A percentile compares a stretch with the other conserved stretches of the same genome.
phyloP scores from a whole-genome alignment of 2,888 invertebrate species.

The Sminthurinus aureus region DNA sequence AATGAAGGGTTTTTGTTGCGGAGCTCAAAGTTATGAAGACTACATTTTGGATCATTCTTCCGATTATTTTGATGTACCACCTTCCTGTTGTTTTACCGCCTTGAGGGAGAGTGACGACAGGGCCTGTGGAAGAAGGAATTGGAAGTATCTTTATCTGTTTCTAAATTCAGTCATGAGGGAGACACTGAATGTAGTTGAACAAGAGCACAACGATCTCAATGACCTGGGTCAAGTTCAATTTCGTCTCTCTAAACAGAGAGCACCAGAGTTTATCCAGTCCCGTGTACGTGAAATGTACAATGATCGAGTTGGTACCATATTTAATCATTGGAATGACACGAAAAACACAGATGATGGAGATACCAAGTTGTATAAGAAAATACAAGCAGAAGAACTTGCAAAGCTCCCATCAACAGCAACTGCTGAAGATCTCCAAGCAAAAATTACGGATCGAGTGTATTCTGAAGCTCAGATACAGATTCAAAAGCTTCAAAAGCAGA shows the following conservation, averaged over 20 bases:
- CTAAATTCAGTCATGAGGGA: not conserved
- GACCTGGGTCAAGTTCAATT: not conserved
- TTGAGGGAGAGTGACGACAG: not conserved
- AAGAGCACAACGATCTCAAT: not conserved
- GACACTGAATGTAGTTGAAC: not conserved
- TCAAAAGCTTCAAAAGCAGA: not conserved
- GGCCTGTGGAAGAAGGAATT: not conserved
- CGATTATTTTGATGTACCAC: conserved; percentile 22
- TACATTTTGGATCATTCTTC: not conserved
- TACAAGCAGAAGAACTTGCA: not conserved
- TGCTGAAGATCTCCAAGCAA: not conserved
- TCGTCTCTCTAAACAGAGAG: not conserved
- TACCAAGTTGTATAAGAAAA: not conserved
- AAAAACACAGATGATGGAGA: not conserved
- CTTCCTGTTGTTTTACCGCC: conserved; percentile 8
- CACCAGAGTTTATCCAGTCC: not conserved
- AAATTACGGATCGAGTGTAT: not conserved
- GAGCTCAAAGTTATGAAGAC: conserved; percentile 12
- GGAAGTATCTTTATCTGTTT: conserved; percentile 28
- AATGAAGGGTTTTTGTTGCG: conserved; percentile 30
- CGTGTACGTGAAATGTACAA: not conserved
- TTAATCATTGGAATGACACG: no score
- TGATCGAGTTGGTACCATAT: conserved; percentile 5
- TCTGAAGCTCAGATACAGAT: not conserved
- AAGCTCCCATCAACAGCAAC: not conserved